Evolutionary conservation across 2,888 invertebrate species (phyloP).

Genomic region (Zelleria hepariella): DNA sequence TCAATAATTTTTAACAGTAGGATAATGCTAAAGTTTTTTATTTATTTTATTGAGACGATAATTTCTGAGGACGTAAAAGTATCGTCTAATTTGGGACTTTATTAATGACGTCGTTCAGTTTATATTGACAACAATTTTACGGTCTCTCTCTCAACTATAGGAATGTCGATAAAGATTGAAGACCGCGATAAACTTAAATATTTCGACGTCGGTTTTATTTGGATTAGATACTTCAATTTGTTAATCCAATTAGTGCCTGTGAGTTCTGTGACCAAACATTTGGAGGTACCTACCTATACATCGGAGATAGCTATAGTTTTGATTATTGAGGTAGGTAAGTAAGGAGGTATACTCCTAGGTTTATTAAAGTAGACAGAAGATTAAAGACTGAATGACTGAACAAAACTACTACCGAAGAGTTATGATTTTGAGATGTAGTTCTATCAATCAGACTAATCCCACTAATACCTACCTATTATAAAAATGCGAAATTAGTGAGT

Average conservation of each 20-base stretch:
- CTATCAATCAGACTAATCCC: no score
- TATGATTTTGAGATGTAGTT: no score
- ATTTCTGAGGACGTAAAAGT: neutral
- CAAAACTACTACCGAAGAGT: no score
- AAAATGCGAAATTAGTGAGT: neutral
- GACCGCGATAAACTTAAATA: neutral
- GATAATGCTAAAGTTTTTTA: no score
- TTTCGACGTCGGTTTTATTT: neutral
- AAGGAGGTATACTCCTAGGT: no score
- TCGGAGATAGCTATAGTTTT: no score
- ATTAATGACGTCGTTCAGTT: slow-evolving; percentile 3
- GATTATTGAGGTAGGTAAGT: no score
- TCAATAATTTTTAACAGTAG: no score
- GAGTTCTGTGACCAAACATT: neutral
- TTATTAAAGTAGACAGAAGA: no score
- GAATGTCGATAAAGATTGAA: neutral
- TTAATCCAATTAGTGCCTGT: neutral
- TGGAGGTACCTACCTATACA: neutral
- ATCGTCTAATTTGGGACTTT: slow-evolving; percentile 5
- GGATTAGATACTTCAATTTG: neutral
- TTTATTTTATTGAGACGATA: neutral
- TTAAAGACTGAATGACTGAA: no score
- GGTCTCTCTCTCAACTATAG: neutral
- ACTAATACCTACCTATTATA: no score
- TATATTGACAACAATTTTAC: neutral